A percentile compares a stretch with the other conserved stretches of the same genome.
Evolutionary conservation across 2,113 vertebrate species (phyloP).

Genomic region (Maccullochella peelii): DNA sequence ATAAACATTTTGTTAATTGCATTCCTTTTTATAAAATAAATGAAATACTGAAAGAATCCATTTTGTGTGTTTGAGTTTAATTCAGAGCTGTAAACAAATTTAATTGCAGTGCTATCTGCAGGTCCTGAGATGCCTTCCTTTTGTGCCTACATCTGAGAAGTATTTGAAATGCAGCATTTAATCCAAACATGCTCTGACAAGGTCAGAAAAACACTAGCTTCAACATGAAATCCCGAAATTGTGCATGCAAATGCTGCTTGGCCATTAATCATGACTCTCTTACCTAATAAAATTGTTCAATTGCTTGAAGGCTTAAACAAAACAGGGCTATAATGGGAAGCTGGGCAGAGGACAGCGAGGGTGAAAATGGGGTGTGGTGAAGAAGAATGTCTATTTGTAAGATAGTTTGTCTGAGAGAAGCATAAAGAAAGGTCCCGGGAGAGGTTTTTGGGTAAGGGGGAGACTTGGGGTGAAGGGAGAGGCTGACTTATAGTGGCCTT

Average conservation of each 20-base stretch:
- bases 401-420: slow-evolving; percentile 61
- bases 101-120: slow-evolving; percentile 36
- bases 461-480: slow-evolving; percentile 66
- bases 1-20: slow-evolving; percentile 81
- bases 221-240: slow-evolving; percentile 73
- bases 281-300: slow-evolving; percentile 60
- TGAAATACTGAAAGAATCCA: slow-evolving; percentile 68
- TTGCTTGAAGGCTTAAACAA: slow-evolving; percentile 59
- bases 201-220: slow-evolving; percentile 69
- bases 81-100: slow-evolving; percentile 13
- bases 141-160: slow-evolving; percentile 49
- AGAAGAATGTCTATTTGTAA: slow-evolving; percentile 65
- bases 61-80: slow-evolving; percentile 14
- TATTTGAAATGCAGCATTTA: slow-evolving; percentile 51
- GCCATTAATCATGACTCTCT: slow-evolving; percentile 64
- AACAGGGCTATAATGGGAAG: slow-evolving; percentile 51
- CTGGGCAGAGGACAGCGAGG: slow-evolving; percentile 41
- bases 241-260: slow-evolving; percentile 55
- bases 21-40: slow-evolving; percentile 84
- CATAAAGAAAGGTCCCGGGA: slow-evolving; percentile 56
- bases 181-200: slow-evolving; percentile 81
- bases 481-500: slow-evolving; percentile 75
- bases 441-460: slow-evolving; percentile 63
- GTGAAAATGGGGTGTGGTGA: slow-evolving; percentile 64
- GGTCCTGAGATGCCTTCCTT: slow-evolving; percentile 51